Evolutionary conservation across 2,888 invertebrate species (phyloP), one percentile per base, ranked within the genome.

Genomic region (Lithophane leautieri): DNA sequence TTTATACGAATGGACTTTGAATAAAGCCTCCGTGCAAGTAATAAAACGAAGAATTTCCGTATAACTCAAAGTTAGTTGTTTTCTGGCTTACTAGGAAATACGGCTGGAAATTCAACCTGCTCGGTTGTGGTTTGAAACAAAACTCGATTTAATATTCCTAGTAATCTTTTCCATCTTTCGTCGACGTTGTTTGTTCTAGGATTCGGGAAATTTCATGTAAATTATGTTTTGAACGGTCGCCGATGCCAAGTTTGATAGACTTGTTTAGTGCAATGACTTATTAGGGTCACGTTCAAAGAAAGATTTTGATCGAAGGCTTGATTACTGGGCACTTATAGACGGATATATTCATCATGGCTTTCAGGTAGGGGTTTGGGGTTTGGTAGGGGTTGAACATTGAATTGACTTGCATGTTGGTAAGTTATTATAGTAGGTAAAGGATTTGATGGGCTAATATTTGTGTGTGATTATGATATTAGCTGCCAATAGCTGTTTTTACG

Each of bases 1-100:
- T 89, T 87, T 88, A 87, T 88, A 81, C 80, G 79, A 73, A 81
- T 78, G 72, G 77, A 76, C 78, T 78, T 61, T 58, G 67, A 70
- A 22, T 40, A 25, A 65, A 70, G 76, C n/a, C 66, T 65, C 19
- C 68, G 58, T 61, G 2, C 19, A 67, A 72, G 81, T 72, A 22
- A 71, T 75, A 74, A 73, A 84, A 65, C 44, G 34, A 63, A 58
- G 58, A 60, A 66, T 70, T 60, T 78, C 52, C 58, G 19, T 70
- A 69, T 62, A 68, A 77, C 47, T 72, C 52, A 9, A 61, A 56
- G 61, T 67, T 54, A 42, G 62, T 40, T 67, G 58, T 58, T 60
- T 68, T 40, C 19, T 19, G 14, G 22, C 28, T 19, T 78, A 19
- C 54, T 69, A 54, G 63, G 70, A 76, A 81, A 79, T 76, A 74